These are phyloP conservation scores for Rattus norvegicus DNA, from an alignment of 2,113 vertebrate species.

Conservation along the genomic window DNA sequence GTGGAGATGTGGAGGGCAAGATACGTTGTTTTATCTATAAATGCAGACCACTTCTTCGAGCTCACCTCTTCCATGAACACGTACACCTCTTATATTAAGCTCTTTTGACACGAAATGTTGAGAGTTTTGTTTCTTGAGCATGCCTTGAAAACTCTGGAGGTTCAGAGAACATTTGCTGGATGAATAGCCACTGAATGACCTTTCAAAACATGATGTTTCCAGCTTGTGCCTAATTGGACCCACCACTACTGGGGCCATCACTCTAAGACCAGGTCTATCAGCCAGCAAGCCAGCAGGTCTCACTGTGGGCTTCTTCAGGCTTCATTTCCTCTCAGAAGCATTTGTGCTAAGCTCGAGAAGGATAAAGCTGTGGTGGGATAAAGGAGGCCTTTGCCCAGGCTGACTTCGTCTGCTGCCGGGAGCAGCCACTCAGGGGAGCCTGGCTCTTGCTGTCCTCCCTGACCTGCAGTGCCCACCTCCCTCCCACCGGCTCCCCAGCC, in stretches of 20 bases:
- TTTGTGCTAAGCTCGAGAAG: neutral
- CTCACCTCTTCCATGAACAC: neutral
- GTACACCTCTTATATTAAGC: neutral
- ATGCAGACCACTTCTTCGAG: neutral
- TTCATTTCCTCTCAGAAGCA: neutral
- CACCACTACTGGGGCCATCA: too few species aligned
- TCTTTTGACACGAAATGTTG: neutral
- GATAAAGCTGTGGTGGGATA: neutral
- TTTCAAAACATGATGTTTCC: neutral
- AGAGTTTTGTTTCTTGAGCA: neutral
- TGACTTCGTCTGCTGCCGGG: neutral
- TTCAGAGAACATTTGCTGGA: neutral
- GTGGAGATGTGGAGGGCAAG: neutral
- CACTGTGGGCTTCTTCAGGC: neutral
- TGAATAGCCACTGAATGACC: neutral
- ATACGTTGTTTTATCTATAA: neutral
- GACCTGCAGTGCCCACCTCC: neutral
- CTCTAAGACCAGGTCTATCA: accelerated
- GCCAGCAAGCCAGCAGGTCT: neutral
- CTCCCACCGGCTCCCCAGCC: neutral
- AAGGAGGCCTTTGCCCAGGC: neutral
- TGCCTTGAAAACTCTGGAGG: neutral
- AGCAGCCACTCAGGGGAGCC: neutral
- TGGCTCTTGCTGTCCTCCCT: neutral
- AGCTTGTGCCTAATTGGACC: neutral